These are phyloP conservation scores for Melospiza georgiana DNA, from an alignment of 2,113 vertebrate genomes.

Conservation along the genomic window DNA sequence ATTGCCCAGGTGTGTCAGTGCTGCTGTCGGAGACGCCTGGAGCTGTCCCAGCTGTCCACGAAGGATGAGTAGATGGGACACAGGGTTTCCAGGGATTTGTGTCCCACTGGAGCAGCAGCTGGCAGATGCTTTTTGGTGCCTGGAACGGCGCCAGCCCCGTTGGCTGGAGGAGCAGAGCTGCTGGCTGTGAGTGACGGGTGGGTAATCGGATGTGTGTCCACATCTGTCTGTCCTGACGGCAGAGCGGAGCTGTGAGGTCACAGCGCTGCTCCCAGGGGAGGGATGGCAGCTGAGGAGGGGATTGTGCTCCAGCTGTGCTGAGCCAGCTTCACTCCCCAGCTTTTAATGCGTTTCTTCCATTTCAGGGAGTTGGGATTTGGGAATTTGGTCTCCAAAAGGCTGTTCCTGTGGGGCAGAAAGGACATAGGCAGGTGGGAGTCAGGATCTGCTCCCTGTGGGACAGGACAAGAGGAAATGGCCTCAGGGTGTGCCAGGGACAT, in stretches of 20 bases:
- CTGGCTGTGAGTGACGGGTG: not conserved
- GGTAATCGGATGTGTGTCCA: not conserved
- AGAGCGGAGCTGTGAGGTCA: not conserved
- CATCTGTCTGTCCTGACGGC: not conserved
- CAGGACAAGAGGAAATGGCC: rapidly evolving
- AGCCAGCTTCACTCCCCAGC: not conserved
- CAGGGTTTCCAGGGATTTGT: not conserved
- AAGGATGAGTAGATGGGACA: not conserved
- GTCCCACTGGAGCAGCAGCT: not conserved
- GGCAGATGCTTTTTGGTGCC: not conserved
- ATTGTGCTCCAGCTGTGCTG: not conserved
- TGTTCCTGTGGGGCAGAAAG: not conserved
- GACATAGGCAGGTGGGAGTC: rapidly evolving
- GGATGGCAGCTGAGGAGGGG: rapidly evolving
- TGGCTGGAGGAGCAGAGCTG: not conserved
- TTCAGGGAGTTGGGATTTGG: not conserved
- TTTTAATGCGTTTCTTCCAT: rapidly evolving
- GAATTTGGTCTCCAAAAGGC: not conserved
- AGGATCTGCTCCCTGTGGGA: not conserved
- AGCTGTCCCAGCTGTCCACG: not conserved
- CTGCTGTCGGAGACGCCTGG: rapidly evolving
- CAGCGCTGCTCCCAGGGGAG: not conserved
- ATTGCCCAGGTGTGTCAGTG: not conserved
- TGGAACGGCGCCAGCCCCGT: not conserved
- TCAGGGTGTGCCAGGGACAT: rapidly evolving